Conservation (phyloP, 2,797 vertebrate genomes). For the Halcyon leucocephala region DNA sequence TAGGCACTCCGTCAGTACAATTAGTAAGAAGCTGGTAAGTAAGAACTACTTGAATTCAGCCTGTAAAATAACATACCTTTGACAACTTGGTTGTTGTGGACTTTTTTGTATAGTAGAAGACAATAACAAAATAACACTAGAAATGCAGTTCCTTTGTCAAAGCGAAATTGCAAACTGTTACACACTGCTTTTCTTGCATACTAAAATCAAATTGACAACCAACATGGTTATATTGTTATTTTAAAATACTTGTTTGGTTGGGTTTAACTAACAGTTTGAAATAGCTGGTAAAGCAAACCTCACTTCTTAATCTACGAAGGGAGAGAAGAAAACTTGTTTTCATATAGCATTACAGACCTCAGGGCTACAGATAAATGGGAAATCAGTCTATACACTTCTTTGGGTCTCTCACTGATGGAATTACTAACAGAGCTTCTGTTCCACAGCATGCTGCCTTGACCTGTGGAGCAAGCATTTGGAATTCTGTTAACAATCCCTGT, state of each 20-base stretch:
- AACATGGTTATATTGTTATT: neutral
- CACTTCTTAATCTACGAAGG: neutral
- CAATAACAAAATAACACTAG: neutral
- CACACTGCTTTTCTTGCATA: neutral
- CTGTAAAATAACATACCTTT: neutral
- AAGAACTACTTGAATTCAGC: neutral
- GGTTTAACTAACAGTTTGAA: neutral
- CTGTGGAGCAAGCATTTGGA: neutral
- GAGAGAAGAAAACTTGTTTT: neutral
- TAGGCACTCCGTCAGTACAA: conserved; percentile 90
- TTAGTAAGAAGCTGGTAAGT: conserved; percentile 91
- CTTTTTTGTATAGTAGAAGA: neutral
- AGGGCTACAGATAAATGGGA: neutral
- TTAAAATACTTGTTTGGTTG: neutral
- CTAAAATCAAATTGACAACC: neutral
- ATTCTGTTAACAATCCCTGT: neutral
- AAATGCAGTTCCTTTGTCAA: neutral
- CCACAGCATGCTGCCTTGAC: neutral
- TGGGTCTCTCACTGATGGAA: neutral
- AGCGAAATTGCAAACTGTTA: neutral
- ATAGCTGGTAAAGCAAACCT: neutral
- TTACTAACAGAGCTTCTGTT: neutral
- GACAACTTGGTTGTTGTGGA: neutral
- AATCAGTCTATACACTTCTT: neutral
- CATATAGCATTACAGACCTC: neutral